phyloP scores from a whole-genome alignment of 2,888 invertebrate genomes.

The Xestia xanthographa region DNA sequence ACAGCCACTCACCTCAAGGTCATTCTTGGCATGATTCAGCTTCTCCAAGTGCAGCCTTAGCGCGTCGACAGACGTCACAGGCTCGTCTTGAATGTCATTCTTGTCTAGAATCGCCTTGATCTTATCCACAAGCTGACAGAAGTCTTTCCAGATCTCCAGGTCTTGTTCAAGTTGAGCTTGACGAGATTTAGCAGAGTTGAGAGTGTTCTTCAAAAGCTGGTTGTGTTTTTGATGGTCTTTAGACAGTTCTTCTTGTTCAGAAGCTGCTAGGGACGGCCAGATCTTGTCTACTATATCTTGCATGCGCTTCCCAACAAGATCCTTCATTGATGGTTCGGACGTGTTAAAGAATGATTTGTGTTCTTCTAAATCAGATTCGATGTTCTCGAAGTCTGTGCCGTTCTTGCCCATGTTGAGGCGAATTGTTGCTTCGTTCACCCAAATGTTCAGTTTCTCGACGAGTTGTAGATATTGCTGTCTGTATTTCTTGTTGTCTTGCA shows the following conservation, averaged over 20 bases:
- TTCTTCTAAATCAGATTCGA: slow-evolving; percentile 95
- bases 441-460: slow-evolving; percentile 94
- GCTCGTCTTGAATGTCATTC: slow-evolving; percentile 94
- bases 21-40: slow-evolving; percentile 94
- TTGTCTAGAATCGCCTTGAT: slow-evolving; percentile 94
- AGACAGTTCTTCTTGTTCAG: slow-evolving; percentile 96
- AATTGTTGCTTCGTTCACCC: slow-evolving; percentile 96
- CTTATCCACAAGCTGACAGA: slow-evolving; percentile 94
- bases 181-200: slow-evolving; percentile 95
- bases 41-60: slow-evolving; percentile 96
- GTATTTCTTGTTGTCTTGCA: slow-evolving; percentile 94
- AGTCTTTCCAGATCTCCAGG: slow-evolving; percentile 96
- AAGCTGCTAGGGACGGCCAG: slow-evolving; percentile 95
- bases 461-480: slow-evolving; percentile 94
- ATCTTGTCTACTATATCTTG: slow-evolving; percentile 96
- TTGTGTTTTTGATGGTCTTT: slow-evolving; percentile 95
- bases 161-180: slow-evolving; percentile 95
- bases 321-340: slow-evolving; percentile 94
- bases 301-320: slow-evolving; percentile 95
- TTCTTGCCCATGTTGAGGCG: slow-evolving; percentile 94
- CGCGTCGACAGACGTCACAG: slow-evolving; percentile 94
- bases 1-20: slow-evolving; percentile 92
- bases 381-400: slow-evolving; percentile 97
- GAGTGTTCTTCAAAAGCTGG: slow-evolving; percentile 94
- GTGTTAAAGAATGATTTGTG: slow-evolving; percentile 96